Percentiles rank a stretch among this genome's conserved stretches.
Conservation (phyloP, 2,797 vertebrate species). For the Vireo griseus region DNA sequence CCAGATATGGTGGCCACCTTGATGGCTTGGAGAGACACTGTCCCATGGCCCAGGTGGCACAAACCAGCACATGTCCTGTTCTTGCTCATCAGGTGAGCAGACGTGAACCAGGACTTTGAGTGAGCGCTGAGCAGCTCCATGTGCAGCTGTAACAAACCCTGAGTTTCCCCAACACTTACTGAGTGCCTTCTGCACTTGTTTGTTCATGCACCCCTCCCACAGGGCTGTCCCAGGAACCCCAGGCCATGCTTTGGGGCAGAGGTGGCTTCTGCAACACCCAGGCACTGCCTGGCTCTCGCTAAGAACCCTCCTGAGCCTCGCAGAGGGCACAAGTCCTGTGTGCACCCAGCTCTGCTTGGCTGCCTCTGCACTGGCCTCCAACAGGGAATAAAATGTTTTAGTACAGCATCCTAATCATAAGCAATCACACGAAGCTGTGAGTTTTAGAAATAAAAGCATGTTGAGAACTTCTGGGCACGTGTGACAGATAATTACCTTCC, state of each 20-base stretch:
- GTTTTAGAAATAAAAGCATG: neutral
- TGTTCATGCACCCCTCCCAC: neutral
- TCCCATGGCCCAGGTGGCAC: neutral
- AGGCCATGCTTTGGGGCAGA: neutral
- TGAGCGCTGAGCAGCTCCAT: conserved; percentile 45
- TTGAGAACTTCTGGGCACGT: neutral
- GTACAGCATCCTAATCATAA: neutral
- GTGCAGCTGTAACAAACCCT: fast-evolving
- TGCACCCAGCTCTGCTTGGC: neutral
- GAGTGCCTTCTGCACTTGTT: neutral
- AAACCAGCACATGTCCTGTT: neutral
- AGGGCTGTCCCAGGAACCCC: neutral
- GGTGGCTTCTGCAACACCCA: neutral
- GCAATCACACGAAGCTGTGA: neutral
- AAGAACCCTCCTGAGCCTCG: neutral
- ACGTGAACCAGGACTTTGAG: conserved; percentile 61
- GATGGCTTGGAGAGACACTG: conserved; percentile 27
- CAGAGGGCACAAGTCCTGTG: neutral
- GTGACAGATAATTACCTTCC: neutral
- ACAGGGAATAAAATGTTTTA: neutral
- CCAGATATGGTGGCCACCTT: conserved; percentile 53
- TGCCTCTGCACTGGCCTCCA: neutral
- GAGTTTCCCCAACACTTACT: fast-evolving
- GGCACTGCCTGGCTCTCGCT: neutral
- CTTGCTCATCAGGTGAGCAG: conserved; percentile 47